Evolutionary conservation across 2,113 vertebrate genomes (phyloP), one percentile per base, ranked within the genome.

Genomic region (Ophiodon elongatus): DNA sequence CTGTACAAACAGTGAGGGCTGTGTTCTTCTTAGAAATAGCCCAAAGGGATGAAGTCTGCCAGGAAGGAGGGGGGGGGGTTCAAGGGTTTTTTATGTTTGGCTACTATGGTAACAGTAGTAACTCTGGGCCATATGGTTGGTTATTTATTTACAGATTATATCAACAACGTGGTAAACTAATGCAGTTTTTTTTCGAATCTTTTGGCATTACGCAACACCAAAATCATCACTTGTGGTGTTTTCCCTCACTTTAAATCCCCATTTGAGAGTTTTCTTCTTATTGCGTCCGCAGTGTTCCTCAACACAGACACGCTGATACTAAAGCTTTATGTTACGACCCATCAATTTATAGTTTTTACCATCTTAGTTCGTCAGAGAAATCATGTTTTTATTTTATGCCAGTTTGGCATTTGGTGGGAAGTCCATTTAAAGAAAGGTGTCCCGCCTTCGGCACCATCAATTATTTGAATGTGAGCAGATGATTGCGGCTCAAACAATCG

Each of bases 1-100:
- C 60, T 87, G 85, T 71, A 31, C 56, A 79, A 83, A 92, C 87
- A 90, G 69, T 69, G 71, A 87, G 39, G 17, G 57, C 86, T 87
- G 83, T 92, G 88, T 90, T 39, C 13, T 73, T 80, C 76, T 82
- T 3, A 82, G 71, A 88, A 86, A 85, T 56, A 62, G 47, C 81
- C 86, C 76, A 57, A 54, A 86, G 88, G 64, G 80, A 82, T 54
- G 80, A 13, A 79, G 76, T 37, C 60, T 57, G 78, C 11, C 65
- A 21, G 47, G 66, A 76, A 33, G 69, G 33, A 8, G 86, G 67
- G 0, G 75, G 54, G 14, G 15, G 39, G 43, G 54, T 72, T 85
- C 73, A 74, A 72, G n/a, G 63, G 69, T 57, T 31, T 66, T 59
- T 77, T 50, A 47, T 54, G 77, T 73, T 72, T 57, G 83, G 57